Evolutionary conservation across 1,140 invertebrate species (phyloP).

Genomic region (Tetragnatha versicolor): DNA sequence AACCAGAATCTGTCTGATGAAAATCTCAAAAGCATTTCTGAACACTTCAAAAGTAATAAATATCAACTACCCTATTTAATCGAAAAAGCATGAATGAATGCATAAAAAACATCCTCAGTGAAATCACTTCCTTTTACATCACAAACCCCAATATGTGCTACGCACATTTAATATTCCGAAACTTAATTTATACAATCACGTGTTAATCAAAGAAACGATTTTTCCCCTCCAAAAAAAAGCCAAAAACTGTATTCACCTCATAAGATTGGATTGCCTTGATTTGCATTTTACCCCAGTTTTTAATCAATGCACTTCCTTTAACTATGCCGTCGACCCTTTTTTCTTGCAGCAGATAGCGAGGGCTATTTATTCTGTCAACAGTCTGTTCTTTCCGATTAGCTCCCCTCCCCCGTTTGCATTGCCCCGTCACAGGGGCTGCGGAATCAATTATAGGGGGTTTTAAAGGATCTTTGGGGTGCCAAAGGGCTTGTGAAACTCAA

Average conservation of each 20-base stretch:
- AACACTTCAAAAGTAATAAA: too few species aligned
- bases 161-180: conserved; percentile 3
- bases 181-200: conserved; percentile 5
- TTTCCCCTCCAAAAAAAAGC: background rate
- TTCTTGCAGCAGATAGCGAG: background rate
- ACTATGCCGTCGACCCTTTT: background rate
- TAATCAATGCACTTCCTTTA: conserved; percentile 1
- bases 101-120: too few species aligned
- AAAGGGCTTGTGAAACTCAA: conserved; percentile 30
- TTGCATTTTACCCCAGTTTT: conserved; percentile 7
- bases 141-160: too few species aligned
- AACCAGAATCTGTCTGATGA: too few species aligned
- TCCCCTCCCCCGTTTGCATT: background rate
- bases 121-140: too few species aligned
- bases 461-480: conserved; percentile 2
- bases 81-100: too few species aligned
- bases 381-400: conserved; percentile 18
- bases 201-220: conserved; percentile 12
- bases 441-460: conserved; percentile 36
- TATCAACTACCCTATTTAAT: too few species aligned
- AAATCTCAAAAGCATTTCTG: too few species aligned
- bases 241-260: background rate
- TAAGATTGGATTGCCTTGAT: conserved; percentile 9
- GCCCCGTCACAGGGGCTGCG: background rate
- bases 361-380: conserved; percentile 20